Percentiles rank a stretch among this genome's conserved stretches.
Evolutionary conservation across 1,140 invertebrate genomes (phyloP).

Genomic region (Drosophila tristis): DNA sequence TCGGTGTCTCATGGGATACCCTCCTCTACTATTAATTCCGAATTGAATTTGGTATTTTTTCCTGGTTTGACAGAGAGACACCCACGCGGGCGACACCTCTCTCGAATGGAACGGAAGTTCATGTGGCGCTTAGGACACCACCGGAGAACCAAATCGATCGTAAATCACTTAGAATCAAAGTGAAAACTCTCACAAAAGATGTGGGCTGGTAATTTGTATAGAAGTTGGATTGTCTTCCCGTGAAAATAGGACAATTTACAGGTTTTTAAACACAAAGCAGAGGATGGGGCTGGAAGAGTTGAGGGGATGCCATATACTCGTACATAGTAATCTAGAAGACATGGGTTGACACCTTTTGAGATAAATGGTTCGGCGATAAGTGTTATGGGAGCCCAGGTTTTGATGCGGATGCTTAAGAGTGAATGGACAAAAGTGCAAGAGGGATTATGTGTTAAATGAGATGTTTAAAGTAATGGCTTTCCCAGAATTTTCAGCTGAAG

Average conservation of each 20-base stretch:
- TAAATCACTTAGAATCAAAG: constrained; percentile 57
- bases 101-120: constrained; percentile 65
- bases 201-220: constrained; percentile 50
- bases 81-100: constrained; percentile 61
- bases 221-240: constrained; percentile 28
- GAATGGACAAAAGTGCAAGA: constrained; percentile 28
- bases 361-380: constrained; percentile 38
- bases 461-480: constrained; percentile 2
- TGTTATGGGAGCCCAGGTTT: constrained; percentile 5
- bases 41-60: constrained; percentile 57
- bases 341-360: constrained; percentile 50
- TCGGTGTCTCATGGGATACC: constrained; percentile 38
- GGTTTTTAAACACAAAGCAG: constrained; percentile 20
- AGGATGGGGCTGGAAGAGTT: background rate
- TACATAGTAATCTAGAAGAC: constrained; percentile 18
- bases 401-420: constrained; percentile 7
- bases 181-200: constrained; percentile 27
- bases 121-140: constrained; percentile 72
- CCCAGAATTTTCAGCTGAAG: background rate
- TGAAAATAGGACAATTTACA: constrained; percentile 40
- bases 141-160: constrained; percentile 45
- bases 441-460: constrained; percentile 24
- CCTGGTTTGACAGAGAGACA: constrained; percentile 30
- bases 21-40: constrained; percentile 62
- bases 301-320: constrained; percentile 7